Evolutionary conservation across 1,140 invertebrate species (phyloP).

Genomic region (Metaphire vulgaris): DNA sequence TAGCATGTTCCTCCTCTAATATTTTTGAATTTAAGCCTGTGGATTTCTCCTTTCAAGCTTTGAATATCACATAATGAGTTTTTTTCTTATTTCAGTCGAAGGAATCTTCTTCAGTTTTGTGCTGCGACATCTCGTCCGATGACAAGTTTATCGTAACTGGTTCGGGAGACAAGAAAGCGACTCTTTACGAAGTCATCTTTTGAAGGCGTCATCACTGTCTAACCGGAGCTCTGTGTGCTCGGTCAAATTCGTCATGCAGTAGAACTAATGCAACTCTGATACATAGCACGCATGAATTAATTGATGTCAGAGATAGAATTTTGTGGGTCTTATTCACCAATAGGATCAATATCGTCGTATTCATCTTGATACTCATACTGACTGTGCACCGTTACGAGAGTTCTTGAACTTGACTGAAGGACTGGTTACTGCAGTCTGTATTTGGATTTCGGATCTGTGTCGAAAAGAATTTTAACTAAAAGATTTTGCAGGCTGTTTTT

Average conservation of each 20-base stretch:
- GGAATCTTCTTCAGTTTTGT: constrained; percentile 94
- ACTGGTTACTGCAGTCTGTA: not conserved
- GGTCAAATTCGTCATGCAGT: not conserved
- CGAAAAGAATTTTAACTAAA: not conserved
- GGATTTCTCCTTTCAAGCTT: too few relatives aligned
- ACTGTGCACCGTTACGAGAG: not conserved
- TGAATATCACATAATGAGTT: too few relatives aligned
- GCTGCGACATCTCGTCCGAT: constrained; percentile 96
- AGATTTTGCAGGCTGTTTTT: not conserved
- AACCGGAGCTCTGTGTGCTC: not conserved
- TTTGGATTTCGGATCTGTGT: not conserved
- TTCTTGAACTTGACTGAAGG: not conserved
- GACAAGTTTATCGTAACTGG: constrained; percentile 98
- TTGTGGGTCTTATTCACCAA: not conserved
- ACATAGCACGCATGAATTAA: not conserved
- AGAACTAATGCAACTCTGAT: not conserved
- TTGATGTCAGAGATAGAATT: not conserved
- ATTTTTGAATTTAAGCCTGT: too few relatives aligned
- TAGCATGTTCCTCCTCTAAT: too few relatives aligned
- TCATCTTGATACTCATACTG: not conserved
- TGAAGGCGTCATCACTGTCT: constrained; percentile 43
- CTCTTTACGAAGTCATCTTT: constrained; percentile 96
- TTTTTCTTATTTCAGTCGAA: too few relatives aligned
- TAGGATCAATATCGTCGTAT: not conserved
- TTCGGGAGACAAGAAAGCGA: constrained; percentile 97